Evolutionary conservation across 2,888 invertebrate genomes (phyloP), one percentile per base, ranked within the genome.

Genomic region (Venusia cambrica): DNA sequence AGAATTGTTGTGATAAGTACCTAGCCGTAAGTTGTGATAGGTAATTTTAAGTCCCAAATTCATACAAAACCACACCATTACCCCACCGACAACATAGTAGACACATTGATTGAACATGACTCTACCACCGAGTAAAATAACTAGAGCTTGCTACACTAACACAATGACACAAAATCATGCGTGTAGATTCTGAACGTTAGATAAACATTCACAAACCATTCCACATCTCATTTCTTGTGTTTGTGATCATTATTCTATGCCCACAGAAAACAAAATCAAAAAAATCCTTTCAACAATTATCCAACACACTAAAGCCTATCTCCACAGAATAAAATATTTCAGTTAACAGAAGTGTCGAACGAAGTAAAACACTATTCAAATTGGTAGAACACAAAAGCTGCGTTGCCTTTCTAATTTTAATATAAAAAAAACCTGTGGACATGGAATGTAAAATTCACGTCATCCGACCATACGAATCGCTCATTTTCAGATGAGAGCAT

Each of bases 401-500:
- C 11, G 9, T 29, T 33, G 21, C 29, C 10, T 14, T 13, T 12
- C 16, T 12, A 14, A 16, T 45, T 6, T 1, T 4, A 9, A 5
- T 4, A 2, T 14, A 19, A 25, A 5, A 27, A 27, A 15, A 25
- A n/a, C 26, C 62, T 57, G 63, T 71, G 69, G 75, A 65, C 57
- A 66, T 76, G 73, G 76, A 74, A 70, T 62, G 70, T 73, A 72
- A 73, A 52, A 45, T 68, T 67, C 78, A 73, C 76, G 56, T 69
- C 80, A 80, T 73, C 71, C 59, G 61, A 68, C 73, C 83, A 81
- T 80, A 81, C 83, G 76, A 77, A 58, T 73, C 81, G 72, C 76
- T 79, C 73, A 74, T 77, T 87, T 85, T 71, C 77, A 94, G 92
- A 93, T 83, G 94, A 94, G 75, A 90, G 90, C 75, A 90, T 92